Base-by-base conservation (phyloP, 2,888 invertebrate species). In the Disparrhopalites patrizii region DNA sequence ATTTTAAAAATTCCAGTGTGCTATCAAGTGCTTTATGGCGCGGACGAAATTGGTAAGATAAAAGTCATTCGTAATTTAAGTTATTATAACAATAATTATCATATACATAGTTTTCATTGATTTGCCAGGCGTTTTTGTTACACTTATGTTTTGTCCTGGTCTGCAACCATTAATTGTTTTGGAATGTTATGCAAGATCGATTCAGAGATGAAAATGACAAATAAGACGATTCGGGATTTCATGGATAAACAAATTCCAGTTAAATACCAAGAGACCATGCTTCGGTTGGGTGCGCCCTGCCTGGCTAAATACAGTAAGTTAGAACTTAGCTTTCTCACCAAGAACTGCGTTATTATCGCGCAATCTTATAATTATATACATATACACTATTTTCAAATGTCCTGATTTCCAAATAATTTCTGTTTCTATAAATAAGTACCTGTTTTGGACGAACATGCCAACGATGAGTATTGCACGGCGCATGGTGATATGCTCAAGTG, bases 11-110 rank as follows among this genome's bases (percentile, higher is more conserved):
- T n/a, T n/a, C n/a, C 43, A 58, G 47, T 58, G 58, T 28, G 7
- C 27, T 3, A 28, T 58, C 30, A n/a, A 38, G 15, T 58, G 58
- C 28, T 58, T 58, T 20, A 58, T 58, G 58, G 7, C 10, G 15
- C 7, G 25, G 18, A 25, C 27, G 4, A 40, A 40, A 23, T 30
- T 58, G 58, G 58, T 57, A 57, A 38, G n/a, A n/a, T n/a, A n/a
- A n/a, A n/a, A n/a, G n/a, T n/a, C n/a, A n/a, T n/a, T n/a, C n/a
- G n/a, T n/a, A n/a, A n/a, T n/a, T n/a, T n/a, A n/a, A n/a, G n/a
- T n/a, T n/a, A n/a, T n/a, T n/a, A n/a, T n/a, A n/a, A n/a, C n/a
- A n/a, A n/a, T n/a, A n/a, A n/a, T n/a, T n/a, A n/a, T n/a, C n/a
- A n/a, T n/a, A n/a, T n/a, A n/a, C n/a, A n/a, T n/a, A n/a, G n/a